These are phyloP conservation scores for Tenodera sinensis DNA, from an alignment of 2,888 invertebrate genomes.

Conservation along the genomic window DNA sequence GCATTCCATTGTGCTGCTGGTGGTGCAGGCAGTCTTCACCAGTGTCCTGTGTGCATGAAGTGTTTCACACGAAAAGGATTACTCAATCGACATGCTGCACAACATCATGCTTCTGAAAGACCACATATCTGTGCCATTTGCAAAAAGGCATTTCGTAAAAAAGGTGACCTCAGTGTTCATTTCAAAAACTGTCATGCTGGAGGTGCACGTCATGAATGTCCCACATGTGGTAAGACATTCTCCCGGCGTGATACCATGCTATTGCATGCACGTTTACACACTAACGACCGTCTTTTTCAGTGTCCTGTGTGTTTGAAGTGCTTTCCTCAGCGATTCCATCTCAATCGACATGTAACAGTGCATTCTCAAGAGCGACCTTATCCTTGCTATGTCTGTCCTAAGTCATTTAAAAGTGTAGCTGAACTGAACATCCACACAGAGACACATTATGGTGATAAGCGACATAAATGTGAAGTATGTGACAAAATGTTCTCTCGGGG, in stretches of 20 bases:
- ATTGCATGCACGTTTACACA: neutral
- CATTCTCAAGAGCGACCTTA: conserved; percentile 10
- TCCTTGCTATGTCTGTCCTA: conserved; percentile 3
- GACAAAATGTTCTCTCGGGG: conserved; percentile 1
- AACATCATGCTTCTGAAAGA: conserved; percentile 3
- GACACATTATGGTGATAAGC: conserved; percentile 1
- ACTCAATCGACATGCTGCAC: neutral
- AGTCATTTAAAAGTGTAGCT: conserved; percentile 1
- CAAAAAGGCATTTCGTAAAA: conserved; percentile 1
- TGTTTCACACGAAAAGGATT: conserved; percentile 4
- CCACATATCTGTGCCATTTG: neutral
- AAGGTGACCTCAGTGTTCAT: neutral
- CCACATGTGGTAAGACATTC: neutral
- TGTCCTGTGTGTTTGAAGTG: conserved; percentile 12
- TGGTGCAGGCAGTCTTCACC: neutral
- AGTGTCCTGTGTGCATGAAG: conserved; percentile 11
- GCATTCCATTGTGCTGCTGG: neutral
- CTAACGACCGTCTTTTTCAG: neutral
- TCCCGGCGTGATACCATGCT: conserved; percentile 7
- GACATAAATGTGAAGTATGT: conserved; percentile 1
- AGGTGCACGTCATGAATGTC: neutral
- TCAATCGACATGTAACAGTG: conserved; percentile 1
- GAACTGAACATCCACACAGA: conserved; percentile 5
- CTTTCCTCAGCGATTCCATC: neutral
- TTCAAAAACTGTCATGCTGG: conserved; percentile 1